Percentiles rank a stretch among this genome's conserved stretches.
Evolutionary conservation across 2,888 invertebrate species (phyloP).

Genomic region (Helicoverpa assulta): DNA sequence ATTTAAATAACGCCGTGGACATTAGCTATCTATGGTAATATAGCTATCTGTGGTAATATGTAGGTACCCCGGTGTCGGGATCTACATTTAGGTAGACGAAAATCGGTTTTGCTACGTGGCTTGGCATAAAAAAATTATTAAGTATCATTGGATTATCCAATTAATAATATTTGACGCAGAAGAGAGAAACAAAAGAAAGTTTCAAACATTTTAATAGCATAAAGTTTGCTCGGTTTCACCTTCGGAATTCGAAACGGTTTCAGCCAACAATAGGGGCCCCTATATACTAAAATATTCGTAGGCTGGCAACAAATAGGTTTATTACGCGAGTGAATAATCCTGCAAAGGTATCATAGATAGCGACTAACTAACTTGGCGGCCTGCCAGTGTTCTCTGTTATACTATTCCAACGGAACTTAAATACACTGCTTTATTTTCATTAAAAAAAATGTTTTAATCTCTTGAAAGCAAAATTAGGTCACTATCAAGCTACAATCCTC

Average conservation of each 20-base stretch:
- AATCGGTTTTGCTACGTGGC: no score
- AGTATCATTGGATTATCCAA: no score
- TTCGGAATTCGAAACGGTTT: not conserved
- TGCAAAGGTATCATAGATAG: conserved; percentile 29
- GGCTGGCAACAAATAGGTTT: conserved; percentile 14
- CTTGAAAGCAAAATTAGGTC: not conserved
- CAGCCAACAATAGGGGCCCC: not conserved
- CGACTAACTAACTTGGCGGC: conserved; percentile 40
- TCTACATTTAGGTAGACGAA: no score
- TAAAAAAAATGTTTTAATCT: not conserved
- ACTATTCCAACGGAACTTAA: not conserved
- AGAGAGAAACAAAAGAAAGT: no score
- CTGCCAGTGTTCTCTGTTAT: conserved; percentile 31
- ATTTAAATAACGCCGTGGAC: no score
- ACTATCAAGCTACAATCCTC: not conserved
- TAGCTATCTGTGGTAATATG: no score
- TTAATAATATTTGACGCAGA: no score
- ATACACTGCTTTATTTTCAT: conserved; percentile 11
- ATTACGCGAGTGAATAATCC: conserved; percentile 30
- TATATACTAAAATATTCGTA: not conserved
- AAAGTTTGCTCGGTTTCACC: not conserved
- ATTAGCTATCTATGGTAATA: no score
- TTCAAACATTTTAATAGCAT: no score
- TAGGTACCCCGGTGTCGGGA: no score
- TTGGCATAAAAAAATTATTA: no score